Evolutionary conservation across 2,888 invertebrate genomes (phyloP).

Genomic region (Acanthopleura granulata): DNA sequence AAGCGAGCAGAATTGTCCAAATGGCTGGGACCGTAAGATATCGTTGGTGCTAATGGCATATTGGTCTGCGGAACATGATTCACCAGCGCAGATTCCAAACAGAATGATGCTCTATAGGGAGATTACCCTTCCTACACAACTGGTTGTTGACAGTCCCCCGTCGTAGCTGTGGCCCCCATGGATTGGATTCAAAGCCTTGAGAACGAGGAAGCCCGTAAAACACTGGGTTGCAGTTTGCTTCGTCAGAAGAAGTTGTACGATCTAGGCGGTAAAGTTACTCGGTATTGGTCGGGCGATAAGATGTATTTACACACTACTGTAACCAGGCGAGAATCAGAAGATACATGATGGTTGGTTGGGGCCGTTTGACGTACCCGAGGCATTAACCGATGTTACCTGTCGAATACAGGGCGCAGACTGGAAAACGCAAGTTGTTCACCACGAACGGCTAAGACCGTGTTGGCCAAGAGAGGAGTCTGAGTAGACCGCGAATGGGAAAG

Average conservation of each 20-base stretch:
- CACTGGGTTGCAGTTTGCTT: background rate
- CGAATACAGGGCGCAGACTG: background rate
- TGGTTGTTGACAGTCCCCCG: slow-evolving; percentile 15
- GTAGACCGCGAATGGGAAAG: background rate
- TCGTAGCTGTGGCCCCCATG: background rate
- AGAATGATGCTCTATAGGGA: slow-evolving; percentile 26
- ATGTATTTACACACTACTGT: background rate
- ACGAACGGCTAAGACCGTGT: background rate
- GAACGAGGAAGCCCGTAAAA: background rate
- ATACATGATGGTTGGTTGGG: background rate
- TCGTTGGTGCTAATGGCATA: slow-evolving; percentile 27
- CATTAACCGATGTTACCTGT: background rate
- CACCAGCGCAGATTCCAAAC: slow-evolving; percentile 25
- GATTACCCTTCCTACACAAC: slow-evolving; percentile 23
- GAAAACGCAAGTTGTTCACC: slow-evolving; percentile 2
- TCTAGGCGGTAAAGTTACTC: too few relatives aligned
- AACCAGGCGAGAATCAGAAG: background rate
- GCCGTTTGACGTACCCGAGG: background rate
- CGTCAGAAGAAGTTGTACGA: background rate
- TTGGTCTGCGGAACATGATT: too few relatives aligned
- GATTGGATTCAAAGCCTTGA: background rate
- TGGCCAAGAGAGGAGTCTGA: background rate
- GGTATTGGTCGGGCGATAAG: background rate
- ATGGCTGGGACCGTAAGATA: slow-evolving; percentile 30
- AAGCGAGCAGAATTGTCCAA: slow-evolving; percentile 24